Conservation (phyloP, 2,888 invertebrate species). For the Horisme vitalbata region DNA sequence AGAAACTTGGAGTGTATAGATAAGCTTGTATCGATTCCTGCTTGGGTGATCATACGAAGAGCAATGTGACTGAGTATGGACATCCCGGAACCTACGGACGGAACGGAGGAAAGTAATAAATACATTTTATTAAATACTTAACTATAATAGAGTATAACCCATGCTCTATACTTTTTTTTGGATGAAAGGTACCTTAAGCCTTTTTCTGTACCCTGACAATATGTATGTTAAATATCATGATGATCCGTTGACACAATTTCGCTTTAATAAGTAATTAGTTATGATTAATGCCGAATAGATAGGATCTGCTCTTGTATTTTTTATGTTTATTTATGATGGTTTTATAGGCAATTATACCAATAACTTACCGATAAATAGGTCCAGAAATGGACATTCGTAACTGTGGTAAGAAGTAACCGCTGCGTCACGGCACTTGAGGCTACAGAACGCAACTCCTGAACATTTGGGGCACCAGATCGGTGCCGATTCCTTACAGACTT, state of each 20-base stretch:
- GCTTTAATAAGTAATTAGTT: no score
- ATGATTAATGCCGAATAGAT: no score
- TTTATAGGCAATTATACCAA: no score
- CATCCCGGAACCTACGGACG: constrained; percentile 91
- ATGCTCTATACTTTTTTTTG: no score
- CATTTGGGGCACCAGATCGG: constrained; percentile 89
- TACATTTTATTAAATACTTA: no score
- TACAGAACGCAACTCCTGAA: constrained; percentile 90
- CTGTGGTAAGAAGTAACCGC: constrained; percentile 87
- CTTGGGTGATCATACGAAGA: constrained; percentile 89
- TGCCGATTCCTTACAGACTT: constrained; percentile 64
- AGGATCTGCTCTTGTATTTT: no score
- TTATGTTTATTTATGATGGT: no score
- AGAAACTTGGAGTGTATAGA: constrained; percentile 72
- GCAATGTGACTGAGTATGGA: constrained; percentile 90
- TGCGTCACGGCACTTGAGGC: constrained; percentile 83
- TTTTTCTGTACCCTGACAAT: no score
- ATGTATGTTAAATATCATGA: no score
- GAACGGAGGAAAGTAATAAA: constrained; percentile 25
- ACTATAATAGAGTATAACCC: no score
- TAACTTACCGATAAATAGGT: constrained; percentile 86
- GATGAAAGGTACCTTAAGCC: no score
- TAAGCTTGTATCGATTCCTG: constrained; percentile 73
- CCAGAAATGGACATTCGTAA: constrained; percentile 89
- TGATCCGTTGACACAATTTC: no score